These are phyloP conservation scores for Phylloscopus trochilus DNA, from an alignment of 2,113 vertebrate species.

Conservation along the genomic window DNA sequence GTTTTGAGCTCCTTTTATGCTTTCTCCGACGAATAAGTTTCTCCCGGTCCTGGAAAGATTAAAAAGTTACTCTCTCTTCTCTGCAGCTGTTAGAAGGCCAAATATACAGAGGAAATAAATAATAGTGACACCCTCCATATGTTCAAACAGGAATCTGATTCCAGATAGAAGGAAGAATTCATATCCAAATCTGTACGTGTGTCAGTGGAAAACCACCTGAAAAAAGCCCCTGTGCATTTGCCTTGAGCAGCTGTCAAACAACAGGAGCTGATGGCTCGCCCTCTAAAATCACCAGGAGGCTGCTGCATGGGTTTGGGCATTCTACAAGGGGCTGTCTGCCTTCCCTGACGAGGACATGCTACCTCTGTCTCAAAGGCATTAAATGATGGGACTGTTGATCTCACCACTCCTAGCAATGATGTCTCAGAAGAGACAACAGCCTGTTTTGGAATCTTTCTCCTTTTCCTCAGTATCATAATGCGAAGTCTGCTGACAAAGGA, in stretches of 20 bases:
- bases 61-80: background rate
- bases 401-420: background rate
- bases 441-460: background rate
- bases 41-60: slow-evolving; percentile 87
- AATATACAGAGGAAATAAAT: background rate
- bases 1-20: slow-evolving; percentile 95
- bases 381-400: background rate
- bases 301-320: background rate
- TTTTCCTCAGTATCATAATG: background rate
- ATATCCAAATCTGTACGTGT: background rate
- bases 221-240: background rate
- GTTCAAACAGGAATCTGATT: background rate
- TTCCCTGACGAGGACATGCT: background rate
- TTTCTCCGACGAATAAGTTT: slow-evolving; percentile 93
- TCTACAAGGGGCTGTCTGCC: background rate
- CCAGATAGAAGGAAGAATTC: background rate
- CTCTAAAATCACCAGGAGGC: background rate
- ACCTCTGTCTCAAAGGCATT: background rate
- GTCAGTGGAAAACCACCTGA: background rate
- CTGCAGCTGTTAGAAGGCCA: background rate
- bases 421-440: background rate
- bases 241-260: background rate
- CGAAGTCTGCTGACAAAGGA: background rate
- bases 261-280: background rate
- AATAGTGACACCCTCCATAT: background rate